Evolutionary conservation across 1,140 invertebrate genomes (phyloP), one percentile per base, ranked within the genome.

Genomic region (Achroia grisella): DNA sequence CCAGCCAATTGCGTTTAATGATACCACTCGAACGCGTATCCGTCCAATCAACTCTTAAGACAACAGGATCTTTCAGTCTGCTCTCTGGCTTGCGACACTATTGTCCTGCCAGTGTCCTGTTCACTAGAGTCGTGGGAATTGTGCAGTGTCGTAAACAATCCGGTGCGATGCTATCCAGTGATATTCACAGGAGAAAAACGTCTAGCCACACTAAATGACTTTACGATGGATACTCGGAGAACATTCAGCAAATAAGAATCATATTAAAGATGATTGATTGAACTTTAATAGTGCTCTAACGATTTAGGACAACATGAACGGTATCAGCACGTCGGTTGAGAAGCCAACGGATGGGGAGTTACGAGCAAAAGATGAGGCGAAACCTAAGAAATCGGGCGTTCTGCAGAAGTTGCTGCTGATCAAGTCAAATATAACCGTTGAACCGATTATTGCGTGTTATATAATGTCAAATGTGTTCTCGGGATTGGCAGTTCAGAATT

Each of bases 391-490:
- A 39, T 48, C 58, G 3, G 66, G 60, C 32, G 58, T 82, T 0
- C 63, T 50, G 44, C 68, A 85, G 17, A 85, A 82, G 30, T 42
- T 85, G 2, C 55, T 74, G 62, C 73, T 75, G 41, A 81, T 85
- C 44, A 64, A 56, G 44, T 67, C 79, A 11, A 86, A 88, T 45
- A 88, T 89, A 45, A 89, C 88, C 8, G 86, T 89, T 15, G 89
- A 90, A 73, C 89, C 89, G n/a, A 75, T 89, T 5, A 81, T 89
- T 34, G 75, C 88, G n/a, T 88, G 86, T 61, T 89, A 88, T 56
- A 84, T 89, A 15, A 79, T 89, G 69, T 87, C 88, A 4, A 88
- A 86, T 68, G 86, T 89, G n/a, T 86, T 90, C 62, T 84, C 87
- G 2, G 81, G 75, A 50, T 64, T 89, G 12, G 88, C 88, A 31